A percentile compares a stretch with the other conserved stretches of the same genome.
Conservation (phyloP, 1,140 invertebrate genomes). For the Zaprionus camerounensis region DNA sequence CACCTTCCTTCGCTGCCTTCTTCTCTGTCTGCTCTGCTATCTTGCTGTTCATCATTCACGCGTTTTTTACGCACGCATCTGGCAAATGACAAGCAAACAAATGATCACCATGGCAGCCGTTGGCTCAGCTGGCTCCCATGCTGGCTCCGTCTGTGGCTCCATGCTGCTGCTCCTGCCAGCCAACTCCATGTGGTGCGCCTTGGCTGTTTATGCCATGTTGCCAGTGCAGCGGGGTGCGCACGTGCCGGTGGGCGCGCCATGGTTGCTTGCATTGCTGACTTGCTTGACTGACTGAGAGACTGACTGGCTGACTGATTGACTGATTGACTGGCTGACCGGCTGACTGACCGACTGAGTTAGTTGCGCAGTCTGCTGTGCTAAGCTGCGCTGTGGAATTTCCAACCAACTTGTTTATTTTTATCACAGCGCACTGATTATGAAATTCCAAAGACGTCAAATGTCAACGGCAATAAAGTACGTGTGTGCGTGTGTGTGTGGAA, state of each 20-base stretch:
- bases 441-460: constrained; percentile 41
- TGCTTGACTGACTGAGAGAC: constrained; percentile 4
- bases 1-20: background rate
- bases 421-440: constrained; percentile 56
- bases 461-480: background rate
- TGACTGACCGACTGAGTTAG: constrained; percentile 3
- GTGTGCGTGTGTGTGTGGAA: background rate
- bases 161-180: background rate
- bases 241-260: constrained; percentile 6
- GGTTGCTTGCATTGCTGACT: background rate
- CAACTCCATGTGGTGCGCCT: background rate
- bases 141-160: background rate
- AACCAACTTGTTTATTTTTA: constrained; percentile 49
- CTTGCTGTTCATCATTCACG: constrained; percentile 3
- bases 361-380: background rate
- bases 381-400: background rate
- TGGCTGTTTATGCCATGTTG: background rate
- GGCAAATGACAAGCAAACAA: constrained; percentile 69
- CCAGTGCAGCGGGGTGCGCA: constrained; percentile 19
- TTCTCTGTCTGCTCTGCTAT: background rate
- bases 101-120: constrained; percentile 42
- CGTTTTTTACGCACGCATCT: constrained; percentile 48
- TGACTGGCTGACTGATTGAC: background rate
- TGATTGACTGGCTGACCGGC: constrained; percentile 3
- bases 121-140: constrained; percentile 31